phyloP scores from a whole-genome alignment of 2,797 vertebrate genomes.

The Chlorospingus semifuscus region DNA sequence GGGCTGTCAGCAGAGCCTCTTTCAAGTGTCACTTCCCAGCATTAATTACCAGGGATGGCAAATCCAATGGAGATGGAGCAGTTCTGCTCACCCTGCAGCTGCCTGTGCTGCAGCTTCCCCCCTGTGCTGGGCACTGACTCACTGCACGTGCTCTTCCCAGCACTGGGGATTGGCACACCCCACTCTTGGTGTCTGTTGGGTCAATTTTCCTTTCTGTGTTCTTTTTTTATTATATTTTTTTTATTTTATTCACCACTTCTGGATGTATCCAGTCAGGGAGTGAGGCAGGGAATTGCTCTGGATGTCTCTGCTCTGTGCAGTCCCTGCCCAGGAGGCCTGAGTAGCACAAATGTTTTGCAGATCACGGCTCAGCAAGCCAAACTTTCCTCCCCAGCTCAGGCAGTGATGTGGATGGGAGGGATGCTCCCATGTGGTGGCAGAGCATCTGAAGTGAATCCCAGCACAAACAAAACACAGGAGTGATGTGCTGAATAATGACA shows the following conservation, averaged over 20 bases:
- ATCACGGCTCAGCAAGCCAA: background rate
- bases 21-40: conserved; percentile 71
- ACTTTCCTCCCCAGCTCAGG: background rate
- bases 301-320: background rate
- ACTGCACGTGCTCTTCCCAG: background rate
- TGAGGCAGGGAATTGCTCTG: background rate
- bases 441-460: conserved; percentile 4
- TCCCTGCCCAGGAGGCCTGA: background rate
- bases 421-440: background rate
- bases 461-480: conserved; percentile 12
- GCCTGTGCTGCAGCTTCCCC: background rate
- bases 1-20: conserved; percentile 68
- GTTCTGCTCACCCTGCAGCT: background rate
- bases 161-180: accelerated
- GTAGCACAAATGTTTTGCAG: background rate
- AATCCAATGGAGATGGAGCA: conserved; percentile 3
- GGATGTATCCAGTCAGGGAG: background rate
- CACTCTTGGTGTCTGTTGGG: accelerated
- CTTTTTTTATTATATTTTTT: background rate
- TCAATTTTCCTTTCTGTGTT: accelerated
- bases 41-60: conserved; percentile 69
- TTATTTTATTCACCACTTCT: background rate
- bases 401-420: background rate
- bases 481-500: conserved; percentile 61
- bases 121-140: background rate